Conservation (phyloP, 2,888 invertebrate genomes). For the Elmis aenea region DNA sequence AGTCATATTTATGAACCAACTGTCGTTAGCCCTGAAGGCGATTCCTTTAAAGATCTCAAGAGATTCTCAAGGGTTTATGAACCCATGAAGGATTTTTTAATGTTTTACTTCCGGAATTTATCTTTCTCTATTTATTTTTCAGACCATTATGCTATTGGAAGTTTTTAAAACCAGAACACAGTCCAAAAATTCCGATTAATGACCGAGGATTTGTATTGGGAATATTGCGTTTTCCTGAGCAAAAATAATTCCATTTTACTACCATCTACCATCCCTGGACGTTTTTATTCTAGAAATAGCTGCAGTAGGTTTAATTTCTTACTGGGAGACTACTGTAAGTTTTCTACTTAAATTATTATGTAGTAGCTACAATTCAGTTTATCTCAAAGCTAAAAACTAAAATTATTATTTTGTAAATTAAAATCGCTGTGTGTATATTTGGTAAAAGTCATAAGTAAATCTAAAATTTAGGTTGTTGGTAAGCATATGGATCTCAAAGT, state of each 20-base stretch:
- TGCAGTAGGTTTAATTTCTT: slow-evolving; percentile 57
- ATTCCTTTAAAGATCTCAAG: neutral
- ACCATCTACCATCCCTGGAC: slow-evolving; percentile 52
- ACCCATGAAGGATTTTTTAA: neutral
- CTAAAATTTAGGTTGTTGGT: slow-evolving; percentile 48
- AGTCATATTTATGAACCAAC: neutral
- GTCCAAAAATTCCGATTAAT: slow-evolving; percentile 56
- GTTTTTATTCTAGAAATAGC: slow-evolving; percentile 55
- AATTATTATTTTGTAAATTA: neutral
- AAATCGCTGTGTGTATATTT: too few species aligned
- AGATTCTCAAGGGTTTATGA: neutral
- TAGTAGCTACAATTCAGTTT: too few species aligned
- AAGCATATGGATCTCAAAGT: slow-evolving; percentile 51
- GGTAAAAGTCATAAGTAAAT: slow-evolving; percentile 5
- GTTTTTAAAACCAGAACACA: slow-evolving; percentile 56
- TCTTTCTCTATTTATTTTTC: too few species aligned
- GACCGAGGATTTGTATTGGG: slow-evolving; percentile 64
- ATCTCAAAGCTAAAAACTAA: too few species aligned
- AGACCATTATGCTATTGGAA: slow-evolving; percentile 64
- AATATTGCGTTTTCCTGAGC: slow-evolving; percentile 59
- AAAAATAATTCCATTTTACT: slow-evolving; percentile 60
- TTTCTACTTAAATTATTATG: too few species aligned
- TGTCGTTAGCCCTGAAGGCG: neutral
- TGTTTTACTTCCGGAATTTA: slow-evolving; percentile 4
- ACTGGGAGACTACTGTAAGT: slow-evolving; percentile 63